phyloP scores from a whole-genome alignment of 2,797 vertebrate genomes.

The Manis javanica region DNA sequence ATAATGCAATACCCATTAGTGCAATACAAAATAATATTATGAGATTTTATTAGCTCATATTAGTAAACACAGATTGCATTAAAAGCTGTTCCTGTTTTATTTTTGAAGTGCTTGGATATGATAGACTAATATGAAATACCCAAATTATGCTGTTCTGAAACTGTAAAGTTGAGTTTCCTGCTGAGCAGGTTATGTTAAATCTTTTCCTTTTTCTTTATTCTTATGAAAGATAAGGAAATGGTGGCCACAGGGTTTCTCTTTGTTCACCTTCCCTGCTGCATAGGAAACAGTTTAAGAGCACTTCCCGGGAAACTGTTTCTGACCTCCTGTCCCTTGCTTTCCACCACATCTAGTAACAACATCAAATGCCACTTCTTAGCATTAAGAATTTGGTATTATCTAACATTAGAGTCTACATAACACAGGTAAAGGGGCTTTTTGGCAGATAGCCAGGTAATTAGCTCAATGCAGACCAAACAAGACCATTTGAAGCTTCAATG shows the following conservation, averaged over 20 bases:
- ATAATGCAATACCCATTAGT: slow-evolving; percentile 84
- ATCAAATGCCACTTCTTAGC: slow-evolving; percentile 72
- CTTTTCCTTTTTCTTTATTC: slow-evolving; percentile 78
- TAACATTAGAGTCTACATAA: slow-evolving; percentile 63
- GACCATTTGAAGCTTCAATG: slow-evolving; percentile 47
- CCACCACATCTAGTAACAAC: slow-evolving; percentile 66
- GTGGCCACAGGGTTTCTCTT: slow-evolving; percentile 73
- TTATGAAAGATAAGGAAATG: slow-evolving; percentile 80
- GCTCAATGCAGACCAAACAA: slow-evolving; percentile 71
- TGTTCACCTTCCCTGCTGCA: slow-evolving; percentile 70
- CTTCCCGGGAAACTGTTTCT: slow-evolving; percentile 69
- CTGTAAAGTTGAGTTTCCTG: slow-evolving; percentile 83
- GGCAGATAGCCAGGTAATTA: slow-evolving; percentile 77
- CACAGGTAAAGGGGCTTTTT: slow-evolving; percentile 75
- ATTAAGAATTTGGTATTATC: slow-evolving; percentile 77
- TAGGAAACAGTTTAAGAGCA: slow-evolving; percentile 65
- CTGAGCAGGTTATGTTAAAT: slow-evolving; percentile 86
- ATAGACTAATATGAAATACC: slow-evolving; percentile 80
- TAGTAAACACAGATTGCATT: slow-evolving; percentile 89
- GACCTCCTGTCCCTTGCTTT: slow-evolving; percentile 73
- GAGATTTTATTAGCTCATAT: slow-evolving; percentile 84
- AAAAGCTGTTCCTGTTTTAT: slow-evolving; percentile 85
- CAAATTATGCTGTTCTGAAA: slow-evolving; percentile 81
- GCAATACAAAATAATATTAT: slow-evolving; percentile 84
- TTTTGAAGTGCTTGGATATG: slow-evolving; percentile 81